These are phyloP conservation scores for Chalcosyrphus nemorum DNA, from an alignment of 2,888 invertebrate species.

Conservation along the genomic window DNA sequence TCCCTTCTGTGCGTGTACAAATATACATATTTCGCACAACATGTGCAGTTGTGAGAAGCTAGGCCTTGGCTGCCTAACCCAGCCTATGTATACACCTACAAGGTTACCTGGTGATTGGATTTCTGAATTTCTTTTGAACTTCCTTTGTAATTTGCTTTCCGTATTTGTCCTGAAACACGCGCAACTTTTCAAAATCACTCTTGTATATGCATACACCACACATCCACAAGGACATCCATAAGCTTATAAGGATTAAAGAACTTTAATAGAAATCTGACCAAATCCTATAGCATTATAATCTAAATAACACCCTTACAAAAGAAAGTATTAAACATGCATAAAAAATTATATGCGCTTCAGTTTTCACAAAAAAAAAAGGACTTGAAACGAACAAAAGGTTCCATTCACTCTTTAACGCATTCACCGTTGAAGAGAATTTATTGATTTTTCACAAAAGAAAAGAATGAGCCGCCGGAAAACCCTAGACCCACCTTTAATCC, in stretches of 20 bases:
- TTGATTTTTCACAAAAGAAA: conserved; percentile 26
- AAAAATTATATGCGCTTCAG: neutral
- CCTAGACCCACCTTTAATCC: conserved; percentile 25
- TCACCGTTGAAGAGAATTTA: neutral
- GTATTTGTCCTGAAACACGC: too few relatives aligned
- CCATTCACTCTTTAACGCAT: neutral
- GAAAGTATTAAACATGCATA: neutral
- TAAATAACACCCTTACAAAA: neutral
- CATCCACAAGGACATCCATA: too few relatives aligned
- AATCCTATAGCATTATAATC: neutral
- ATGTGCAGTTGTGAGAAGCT: too few relatives aligned
- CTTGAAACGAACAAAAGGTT: neutral
- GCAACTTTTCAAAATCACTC: too few relatives aligned
- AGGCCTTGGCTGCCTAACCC: too few relatives aligned
- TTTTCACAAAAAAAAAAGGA: conserved; percentile 13
- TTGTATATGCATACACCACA: too few relatives aligned
- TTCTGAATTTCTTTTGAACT: too few relatives aligned
- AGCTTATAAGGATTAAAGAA: neutral
- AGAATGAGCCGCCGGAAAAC: neutral
- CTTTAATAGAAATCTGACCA: neutral
- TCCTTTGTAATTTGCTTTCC: too few relatives aligned
- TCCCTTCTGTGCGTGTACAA: too few relatives aligned
- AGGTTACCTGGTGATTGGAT: too few relatives aligned
- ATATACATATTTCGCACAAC: too few relatives aligned
- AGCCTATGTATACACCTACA: too few relatives aligned